Conservation (phyloP, 1,140 invertebrate genomes). For the Trichonephila clavata region DNA sequence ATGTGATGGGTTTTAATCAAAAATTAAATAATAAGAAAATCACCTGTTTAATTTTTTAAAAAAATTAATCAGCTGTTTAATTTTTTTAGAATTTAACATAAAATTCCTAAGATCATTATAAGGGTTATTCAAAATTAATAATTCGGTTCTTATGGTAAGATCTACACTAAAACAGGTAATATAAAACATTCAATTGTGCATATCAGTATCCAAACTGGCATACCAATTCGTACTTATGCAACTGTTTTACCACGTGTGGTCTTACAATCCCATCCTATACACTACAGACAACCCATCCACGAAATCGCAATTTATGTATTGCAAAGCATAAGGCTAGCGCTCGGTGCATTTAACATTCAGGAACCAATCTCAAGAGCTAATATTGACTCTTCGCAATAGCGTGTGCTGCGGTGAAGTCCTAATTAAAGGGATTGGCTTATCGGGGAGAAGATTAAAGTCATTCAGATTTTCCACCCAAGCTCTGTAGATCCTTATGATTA, state of each 20-base stretch:
- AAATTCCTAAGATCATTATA: too few relatives aligned
- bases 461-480: background rate
- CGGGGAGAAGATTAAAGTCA: background rate
- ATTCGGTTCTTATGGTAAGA: too few relatives aligned
- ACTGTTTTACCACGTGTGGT: background rate
- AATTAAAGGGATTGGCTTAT: constrained; percentile 1
- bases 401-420: background rate
- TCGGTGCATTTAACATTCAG: background rate
- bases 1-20: too few relatives aligned
- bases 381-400: background rate
- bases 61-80: too few relatives aligned
- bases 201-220: too few relatives aligned
- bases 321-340: background rate
- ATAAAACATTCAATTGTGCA: too few relatives aligned
- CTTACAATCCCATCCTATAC: background rate
- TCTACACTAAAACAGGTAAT: too few relatives aligned
- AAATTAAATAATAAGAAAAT: too few relatives aligned
- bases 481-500: background rate
- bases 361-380: background rate
- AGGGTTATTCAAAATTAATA: too few relatives aligned
- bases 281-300: background rate
- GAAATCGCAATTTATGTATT: background rate
- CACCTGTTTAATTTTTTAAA: too few relatives aligned
- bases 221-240: background rate
- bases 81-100: too few relatives aligned